These are phyloP conservation scores for Drosophila pseudotakahashii DNA, from an alignment of 2,888 invertebrate genomes.

Conservation along the genomic window DNA sequence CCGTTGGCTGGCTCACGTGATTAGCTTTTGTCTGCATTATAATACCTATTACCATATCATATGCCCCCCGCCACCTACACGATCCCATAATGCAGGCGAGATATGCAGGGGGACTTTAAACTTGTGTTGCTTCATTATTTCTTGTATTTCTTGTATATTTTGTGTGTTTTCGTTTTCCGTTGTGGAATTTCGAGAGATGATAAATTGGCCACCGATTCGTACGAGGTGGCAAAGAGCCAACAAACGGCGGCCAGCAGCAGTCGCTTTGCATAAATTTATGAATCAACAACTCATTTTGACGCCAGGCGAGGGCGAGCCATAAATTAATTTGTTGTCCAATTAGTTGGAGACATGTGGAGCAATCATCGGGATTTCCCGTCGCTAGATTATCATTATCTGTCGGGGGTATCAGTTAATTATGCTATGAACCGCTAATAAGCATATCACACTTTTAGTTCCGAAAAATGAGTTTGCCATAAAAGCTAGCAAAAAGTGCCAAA, in stretches of 20 bases:
- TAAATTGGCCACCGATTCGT: conserved; percentile 73
- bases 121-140: conserved; percentile 60
- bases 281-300: conserved; percentile 71
- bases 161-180: conserved; percentile 25
- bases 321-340: conserved; percentile 73
- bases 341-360: conserved; percentile 53
- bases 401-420: conserved; percentile 12
- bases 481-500: conserved; percentile 3
- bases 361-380: conserved; percentile 45
- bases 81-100: conserved; percentile 12
- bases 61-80: conserved; percentile 20
- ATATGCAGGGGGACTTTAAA: conserved; percentile 59
- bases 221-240: conserved; percentile 75
- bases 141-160: conserved; percentile 11
- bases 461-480: conserved; percentile 1
- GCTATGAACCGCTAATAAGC: conserved; percentile 11
- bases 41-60: conserved; percentile 41
- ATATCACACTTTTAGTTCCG: conserved; percentile 7
- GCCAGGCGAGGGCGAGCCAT: conserved; percentile 60
- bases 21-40: conserved; percentile 59
- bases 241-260: conserved; percentile 31
- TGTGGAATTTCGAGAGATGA: conserved; percentile 75
- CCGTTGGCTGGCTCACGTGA: conserved; percentile 64
- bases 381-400: conserved; percentile 17
- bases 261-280: conserved; percentile 67